Evolutionary conservation across 1,140 invertebrate species (phyloP).

Genomic region (Tigriopus japonicus): DNA sequence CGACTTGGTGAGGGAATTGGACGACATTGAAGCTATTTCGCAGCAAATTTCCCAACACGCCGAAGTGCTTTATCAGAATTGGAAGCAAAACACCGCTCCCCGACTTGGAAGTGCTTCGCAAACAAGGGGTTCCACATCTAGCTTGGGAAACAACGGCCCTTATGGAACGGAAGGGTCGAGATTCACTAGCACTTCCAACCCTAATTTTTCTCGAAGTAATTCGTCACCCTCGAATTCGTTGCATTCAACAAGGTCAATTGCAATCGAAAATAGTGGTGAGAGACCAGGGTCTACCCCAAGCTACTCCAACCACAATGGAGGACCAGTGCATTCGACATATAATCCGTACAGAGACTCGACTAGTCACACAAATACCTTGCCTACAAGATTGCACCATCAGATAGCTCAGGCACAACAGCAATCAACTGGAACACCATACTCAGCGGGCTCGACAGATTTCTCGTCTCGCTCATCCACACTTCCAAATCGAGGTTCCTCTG

Average conservation of each 20-base stretch:
- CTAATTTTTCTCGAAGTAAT: too few species aligned
- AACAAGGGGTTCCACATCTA: not conserved
- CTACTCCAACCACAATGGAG: constrained; percentile 1
- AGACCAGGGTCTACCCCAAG: not conserved
- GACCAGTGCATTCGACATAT: too few species aligned
- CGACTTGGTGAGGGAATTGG: constrained; percentile 12
- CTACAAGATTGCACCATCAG: not conserved
- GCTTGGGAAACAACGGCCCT: not conserved
- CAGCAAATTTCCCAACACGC: constrained; percentile 15
- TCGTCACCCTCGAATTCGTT: not conserved
- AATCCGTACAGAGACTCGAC: too few species aligned
- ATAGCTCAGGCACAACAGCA: too few species aligned
- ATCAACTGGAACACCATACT: not conserved
- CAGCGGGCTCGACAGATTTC: not conserved
- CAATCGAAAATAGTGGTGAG: not conserved
- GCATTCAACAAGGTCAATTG: not conserved
- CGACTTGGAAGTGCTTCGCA: not conserved
- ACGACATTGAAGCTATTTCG: constrained; percentile 14
- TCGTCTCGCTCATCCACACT: not conserved
- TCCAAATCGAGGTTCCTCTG: not conserved
- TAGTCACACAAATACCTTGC: not conserved
- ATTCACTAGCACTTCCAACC: too few species aligned
- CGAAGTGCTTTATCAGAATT: constrained; percentile 13
- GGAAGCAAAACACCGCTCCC: not conserved
- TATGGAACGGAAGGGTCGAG: not conserved